These are phyloP conservation scores for Ptilonorhynchus violaceus DNA, from an alignment of 2,113 vertebrate species.

Conservation along the genomic window DNA sequence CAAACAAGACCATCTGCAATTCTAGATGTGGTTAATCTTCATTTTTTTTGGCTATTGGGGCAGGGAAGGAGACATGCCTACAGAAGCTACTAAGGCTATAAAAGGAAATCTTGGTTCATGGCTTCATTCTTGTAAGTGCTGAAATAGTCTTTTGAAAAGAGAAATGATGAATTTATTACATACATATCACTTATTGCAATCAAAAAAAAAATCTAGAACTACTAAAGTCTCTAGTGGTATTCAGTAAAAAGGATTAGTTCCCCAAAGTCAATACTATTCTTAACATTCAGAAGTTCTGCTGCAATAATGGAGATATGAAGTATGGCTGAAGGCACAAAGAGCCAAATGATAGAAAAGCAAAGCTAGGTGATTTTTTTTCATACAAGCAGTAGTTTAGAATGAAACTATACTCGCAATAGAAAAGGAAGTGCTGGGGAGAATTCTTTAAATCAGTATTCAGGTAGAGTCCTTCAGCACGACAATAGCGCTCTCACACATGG, in stretches of 20 bases:
- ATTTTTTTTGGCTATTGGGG: not conserved
- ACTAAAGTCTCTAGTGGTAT: not conserved
- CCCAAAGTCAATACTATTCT: not conserved
- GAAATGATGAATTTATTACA: not conserved
- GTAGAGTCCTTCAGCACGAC: not conserved
- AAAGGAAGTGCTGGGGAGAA: not conserved
- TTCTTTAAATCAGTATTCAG: not conserved
- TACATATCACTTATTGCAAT: not conserved
- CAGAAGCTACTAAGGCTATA: not conserved
- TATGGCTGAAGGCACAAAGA: not conserved
- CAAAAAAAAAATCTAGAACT: not conserved
- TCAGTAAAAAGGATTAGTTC: not conserved
- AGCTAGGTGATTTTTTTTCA: not conserved
- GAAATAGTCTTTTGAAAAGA: not conserved
- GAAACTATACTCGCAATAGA: not conserved
- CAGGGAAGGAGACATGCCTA: not conserved
- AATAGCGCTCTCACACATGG: not conserved
- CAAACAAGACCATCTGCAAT: not conserved
- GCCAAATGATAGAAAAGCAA: not conserved
- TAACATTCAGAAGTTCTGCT: not conserved
- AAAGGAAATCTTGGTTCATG: not conserved
- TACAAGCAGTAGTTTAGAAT: not conserved
- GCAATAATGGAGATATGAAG: not conserved
- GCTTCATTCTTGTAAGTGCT: not conserved
- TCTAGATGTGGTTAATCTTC: not conserved